Conservation (phyloP, 2,888 invertebrate genomes). For the Choreutis nemorana region DNA sequence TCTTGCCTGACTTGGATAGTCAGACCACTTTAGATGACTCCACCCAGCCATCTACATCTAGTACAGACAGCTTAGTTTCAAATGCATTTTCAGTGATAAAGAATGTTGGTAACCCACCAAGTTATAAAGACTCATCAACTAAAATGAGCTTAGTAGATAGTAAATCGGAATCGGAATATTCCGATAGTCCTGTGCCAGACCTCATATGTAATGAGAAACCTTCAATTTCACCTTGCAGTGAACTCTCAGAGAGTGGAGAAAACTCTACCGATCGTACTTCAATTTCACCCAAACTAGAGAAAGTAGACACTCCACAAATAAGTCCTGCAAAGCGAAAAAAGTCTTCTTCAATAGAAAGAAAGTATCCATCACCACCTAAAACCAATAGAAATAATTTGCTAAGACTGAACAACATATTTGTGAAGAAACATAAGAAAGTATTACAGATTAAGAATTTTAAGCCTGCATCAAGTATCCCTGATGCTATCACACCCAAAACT, state of each 20-base stretch:
- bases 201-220: slow-evolving; percentile 61
- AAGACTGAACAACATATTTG: slow-evolving; percentile 48
- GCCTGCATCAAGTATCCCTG: slow-evolving; percentile 12
- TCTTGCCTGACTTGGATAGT: slow-evolving; percentile 49
- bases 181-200: slow-evolving; percentile 55
- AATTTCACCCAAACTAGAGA: slow-evolving; percentile 30
- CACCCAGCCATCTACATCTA: slow-evolving; percentile 27
- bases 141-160: slow-evolving; percentile 30
- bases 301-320: slow-evolving; percentile 15
- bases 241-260: slow-evolving; percentile 52
- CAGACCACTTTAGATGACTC: slow-evolving; percentile 26
- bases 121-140: slow-evolving; percentile 29
- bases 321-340: too few relatives aligned
- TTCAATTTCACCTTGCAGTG: slow-evolving; percentile 58
- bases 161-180: slow-evolving; percentile 46
- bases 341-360: too few relatives aligned
- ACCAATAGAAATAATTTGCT: slow-evolving; percentile 28
- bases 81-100: slow-evolving; percentile 54
- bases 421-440: slow-evolving; percentile 52
- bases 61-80: slow-evolving; percentile 29
- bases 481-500: slow-evolving; percentile 12
- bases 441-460: slow-evolving; percentile 53
- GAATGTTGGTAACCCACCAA: slow-evolving; percentile 42
- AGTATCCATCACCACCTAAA: slow-evolving; percentile 11
- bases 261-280: slow-evolving; percentile 37